Evolutionary conservation across 92 coral and sea anemone species (phyloP), one percentile per base, ranked within the genome.

Genomic region (Virgularia gustaviana): DNA sequence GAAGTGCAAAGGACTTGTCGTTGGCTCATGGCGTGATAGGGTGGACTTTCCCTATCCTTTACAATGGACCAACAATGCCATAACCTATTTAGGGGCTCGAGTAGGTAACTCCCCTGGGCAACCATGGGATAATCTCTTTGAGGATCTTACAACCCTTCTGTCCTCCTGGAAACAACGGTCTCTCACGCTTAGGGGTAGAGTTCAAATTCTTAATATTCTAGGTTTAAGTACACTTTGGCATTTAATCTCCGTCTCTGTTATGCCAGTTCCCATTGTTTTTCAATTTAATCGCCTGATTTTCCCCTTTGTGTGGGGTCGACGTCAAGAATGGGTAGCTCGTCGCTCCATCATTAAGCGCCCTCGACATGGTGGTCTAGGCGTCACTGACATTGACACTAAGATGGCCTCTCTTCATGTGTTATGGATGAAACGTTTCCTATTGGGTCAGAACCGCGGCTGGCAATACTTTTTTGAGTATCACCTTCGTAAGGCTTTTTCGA

Each of bases 21-120:
- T 80, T 37, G 85, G 88, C 0, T 15, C 70, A 4, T 83, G 88
- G 88, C 39, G 37, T 1, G 15, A 27, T 19, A 65, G 87, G 12
- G 0, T 16, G 2, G 60, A 54, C 22, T 9, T 59, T 15, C 81
- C 85, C 2, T 41, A 64, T 10, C 31, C 22, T 22, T 25, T 74
- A 9, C 11, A 9, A 6, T 84, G 88, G 88, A 10, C 88, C 9
- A 58, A 79, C 11, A 9, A 1, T 3, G 32, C 30, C 33, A 38
- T 80, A 4, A 62, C 36, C 4, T 49, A 55, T 11, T 58, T 84
- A 0, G 85, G 79, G 13, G 66, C 63, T 15, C 32, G 37, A 20
- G 9, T 84, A 11, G 81, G 72, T 7, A 15, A 23, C 31, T 74
- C 60, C 0, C 30, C 27, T n/a, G 32, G 65, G 3, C 38, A 22